Percentiles rank a stretch among this genome's conserved stretches.
phyloP scores from a whole-genome alignment of 2,888 invertebrate genomes.

The Nezara viridula region DNA sequence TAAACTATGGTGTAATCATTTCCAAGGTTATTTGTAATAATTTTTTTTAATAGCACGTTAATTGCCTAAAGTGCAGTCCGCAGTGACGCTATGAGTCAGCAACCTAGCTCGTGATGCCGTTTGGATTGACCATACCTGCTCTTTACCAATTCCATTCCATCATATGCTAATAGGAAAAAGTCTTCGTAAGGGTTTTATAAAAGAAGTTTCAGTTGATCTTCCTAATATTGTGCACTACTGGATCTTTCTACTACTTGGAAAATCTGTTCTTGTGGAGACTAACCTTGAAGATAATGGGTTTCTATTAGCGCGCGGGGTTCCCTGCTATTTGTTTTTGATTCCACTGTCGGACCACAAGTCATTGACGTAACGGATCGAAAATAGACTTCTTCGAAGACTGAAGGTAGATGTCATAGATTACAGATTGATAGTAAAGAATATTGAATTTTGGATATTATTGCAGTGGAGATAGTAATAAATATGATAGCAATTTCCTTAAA shows the following conservation, averaged over 20 bases:
- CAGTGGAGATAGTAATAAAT: too few species aligned
- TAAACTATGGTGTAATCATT: too few species aligned
- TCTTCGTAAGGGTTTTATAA: too few species aligned
- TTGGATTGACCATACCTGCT: too few species aligned
- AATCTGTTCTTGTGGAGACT: background rate
- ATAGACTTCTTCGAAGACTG: background rate
- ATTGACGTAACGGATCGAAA: background rate
- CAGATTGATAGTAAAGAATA: background rate
- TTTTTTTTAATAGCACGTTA: too few species aligned
- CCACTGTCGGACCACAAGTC: background rate
- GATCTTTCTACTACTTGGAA: background rate
- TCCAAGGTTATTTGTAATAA: too few species aligned
- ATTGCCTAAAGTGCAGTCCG: too few species aligned
- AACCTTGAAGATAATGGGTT: constrained; percentile 13
- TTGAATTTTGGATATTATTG: too few species aligned
- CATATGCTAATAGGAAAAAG: too few species aligned
- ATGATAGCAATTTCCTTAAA: background rate
- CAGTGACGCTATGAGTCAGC: too few species aligned
- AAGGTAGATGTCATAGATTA: background rate
- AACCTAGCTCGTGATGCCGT: too few species aligned
- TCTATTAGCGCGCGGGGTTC: background rate
- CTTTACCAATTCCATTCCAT: too few species aligned
- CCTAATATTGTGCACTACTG: background rate
- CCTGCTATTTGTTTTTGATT: background rate
- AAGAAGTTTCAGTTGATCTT: background rate